Evolutionary conservation across 2,888 invertebrate species (phyloP).

Genomic region (Bombylius major): DNA sequence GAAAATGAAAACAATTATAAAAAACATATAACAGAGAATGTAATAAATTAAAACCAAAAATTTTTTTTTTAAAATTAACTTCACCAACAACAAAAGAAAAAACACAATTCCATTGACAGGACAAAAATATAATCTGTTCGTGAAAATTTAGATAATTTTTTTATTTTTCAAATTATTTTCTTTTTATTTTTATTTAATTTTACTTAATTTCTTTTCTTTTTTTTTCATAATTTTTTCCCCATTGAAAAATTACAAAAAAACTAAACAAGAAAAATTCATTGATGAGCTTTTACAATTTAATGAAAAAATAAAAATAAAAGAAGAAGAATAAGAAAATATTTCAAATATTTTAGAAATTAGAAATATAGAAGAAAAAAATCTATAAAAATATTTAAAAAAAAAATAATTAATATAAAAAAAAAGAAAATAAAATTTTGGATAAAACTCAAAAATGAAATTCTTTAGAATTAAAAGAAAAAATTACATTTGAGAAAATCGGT

Average conservation of each 20-base stretch:
- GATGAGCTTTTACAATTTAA: too few species aligned
- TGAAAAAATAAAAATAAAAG: neutral
- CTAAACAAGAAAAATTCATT: neutral
- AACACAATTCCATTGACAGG: neutral
- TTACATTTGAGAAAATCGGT: too few species aligned
- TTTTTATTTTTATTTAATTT: neutral
- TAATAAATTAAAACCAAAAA: neutral
- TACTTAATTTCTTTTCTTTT: neutral
- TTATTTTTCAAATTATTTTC: neutral
- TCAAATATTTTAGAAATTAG: too few species aligned
- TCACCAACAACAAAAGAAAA: constrained; percentile 2
- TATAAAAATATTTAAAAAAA: too few species aligned
- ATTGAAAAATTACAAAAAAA: neutral
- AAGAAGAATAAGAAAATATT: neutral
- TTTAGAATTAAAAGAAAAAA: too few species aligned
- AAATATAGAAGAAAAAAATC: too few species aligned
- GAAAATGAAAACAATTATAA: neutral
- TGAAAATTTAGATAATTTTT: neutral
- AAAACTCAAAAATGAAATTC: too few species aligned
- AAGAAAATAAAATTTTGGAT: too few species aligned
- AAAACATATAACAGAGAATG: neutral
- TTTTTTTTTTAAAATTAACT: neutral
- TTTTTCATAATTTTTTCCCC: too few species aligned
- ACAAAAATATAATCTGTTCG: too few species aligned
- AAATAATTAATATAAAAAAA: too few species aligned